Conservation (phyloP, 2,797 vertebrate species). For the Xenentodon cancila region DNA sequence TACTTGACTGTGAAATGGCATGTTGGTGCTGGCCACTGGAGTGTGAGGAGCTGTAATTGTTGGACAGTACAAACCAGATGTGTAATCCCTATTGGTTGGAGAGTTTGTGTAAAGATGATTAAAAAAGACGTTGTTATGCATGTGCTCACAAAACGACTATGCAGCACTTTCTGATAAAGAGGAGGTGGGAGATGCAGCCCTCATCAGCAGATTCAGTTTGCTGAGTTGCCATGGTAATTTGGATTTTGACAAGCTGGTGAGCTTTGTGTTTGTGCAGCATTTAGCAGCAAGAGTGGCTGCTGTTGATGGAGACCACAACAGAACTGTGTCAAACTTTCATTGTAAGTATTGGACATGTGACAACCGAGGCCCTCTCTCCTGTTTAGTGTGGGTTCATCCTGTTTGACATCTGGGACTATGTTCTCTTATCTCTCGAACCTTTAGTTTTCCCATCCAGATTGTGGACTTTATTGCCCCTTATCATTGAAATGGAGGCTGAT, state of each 20-base stretch:
- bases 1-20: constrained; percentile 41
- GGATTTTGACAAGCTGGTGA: not conserved
- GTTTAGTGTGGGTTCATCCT: no score
- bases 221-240: not conserved
- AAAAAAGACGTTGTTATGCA: constrained; percentile 7
- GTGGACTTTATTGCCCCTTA: no score
- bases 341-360: no score
- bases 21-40: constrained; percentile 22
- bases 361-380: no score
- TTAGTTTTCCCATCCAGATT: no score
- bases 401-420: no score
- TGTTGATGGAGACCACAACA: not conserved
- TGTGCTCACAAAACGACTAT: not conserved
- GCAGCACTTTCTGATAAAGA: not conserved
- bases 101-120: constrained; percentile 30
- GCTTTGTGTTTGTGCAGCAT: no score
- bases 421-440: no score
- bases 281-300: no score
- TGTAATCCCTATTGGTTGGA: constrained; percentile 21
- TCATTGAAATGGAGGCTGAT: no score
- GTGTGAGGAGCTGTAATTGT: constrained; percentile 42
- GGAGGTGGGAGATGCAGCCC: not conserved
- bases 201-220: not conserved
- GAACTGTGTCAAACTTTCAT: not conserved
- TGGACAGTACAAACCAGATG: constrained; percentile 21